phyloP scores from a whole-genome alignment of 2,113 vertebrate species.

The Ancistrus triradiatus region DNA sequence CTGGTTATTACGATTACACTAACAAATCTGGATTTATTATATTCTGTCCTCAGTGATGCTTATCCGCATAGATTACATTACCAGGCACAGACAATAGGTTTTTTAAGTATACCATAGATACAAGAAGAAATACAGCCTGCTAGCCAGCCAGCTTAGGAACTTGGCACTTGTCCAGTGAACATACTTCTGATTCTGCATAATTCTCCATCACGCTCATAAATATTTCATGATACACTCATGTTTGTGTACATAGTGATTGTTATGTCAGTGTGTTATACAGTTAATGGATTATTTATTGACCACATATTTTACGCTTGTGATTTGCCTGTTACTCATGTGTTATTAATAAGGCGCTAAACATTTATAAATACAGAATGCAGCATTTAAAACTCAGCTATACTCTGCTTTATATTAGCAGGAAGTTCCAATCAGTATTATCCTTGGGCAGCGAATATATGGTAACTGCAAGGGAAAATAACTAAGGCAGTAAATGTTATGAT shows the following conservation, averaged over 20 bases:
- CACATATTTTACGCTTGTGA: no score
- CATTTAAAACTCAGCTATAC: no score
- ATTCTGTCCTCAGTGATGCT: not conserved
- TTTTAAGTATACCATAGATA: conserved; percentile 10
- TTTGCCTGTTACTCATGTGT: not conserved
- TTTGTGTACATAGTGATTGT: conserved; percentile 2
- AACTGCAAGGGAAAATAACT: no score
- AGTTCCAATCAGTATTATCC: no score
- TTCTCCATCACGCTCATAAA: conserved; percentile 13
- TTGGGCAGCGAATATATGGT: no score
- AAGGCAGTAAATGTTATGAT: no score
- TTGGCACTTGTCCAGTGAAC: conserved; percentile 3
- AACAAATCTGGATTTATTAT: not conserved
- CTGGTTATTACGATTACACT: no score
- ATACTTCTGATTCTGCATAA: not conserved
- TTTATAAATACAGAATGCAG: not conserved
- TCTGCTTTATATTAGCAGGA: no score
- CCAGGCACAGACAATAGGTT: conserved; percentile 7
- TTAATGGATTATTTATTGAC: not conserved
- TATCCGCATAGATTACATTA: conserved; percentile 14
- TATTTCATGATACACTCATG: conserved; percentile 4
- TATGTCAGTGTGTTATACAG: not conserved
- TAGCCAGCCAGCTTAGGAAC: not conserved
- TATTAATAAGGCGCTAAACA: not conserved
- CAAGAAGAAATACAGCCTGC: conserved; percentile 6